Evolutionary conservation across 2,888 invertebrate genomes (phyloP).

Genomic region (Calameuta filiformis): DNA sequence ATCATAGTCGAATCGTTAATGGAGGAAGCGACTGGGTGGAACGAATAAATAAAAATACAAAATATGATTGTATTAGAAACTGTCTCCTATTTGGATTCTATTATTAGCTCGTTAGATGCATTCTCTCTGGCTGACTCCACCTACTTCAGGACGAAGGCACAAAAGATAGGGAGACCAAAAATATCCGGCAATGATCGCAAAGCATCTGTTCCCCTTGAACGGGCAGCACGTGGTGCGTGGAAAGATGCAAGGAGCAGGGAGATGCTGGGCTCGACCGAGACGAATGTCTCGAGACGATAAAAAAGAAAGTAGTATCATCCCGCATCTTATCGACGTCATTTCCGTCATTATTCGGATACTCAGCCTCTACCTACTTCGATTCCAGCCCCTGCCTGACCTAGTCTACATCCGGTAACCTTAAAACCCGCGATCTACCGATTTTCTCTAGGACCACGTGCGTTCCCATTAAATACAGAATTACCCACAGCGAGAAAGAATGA

Average conservation of each 20-base stretch:
- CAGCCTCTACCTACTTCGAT: neutral
- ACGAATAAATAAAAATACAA: neutral
- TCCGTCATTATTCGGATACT: neutral
- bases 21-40: neutral
- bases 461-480: neutral
- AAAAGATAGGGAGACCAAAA: constrained; percentile 22
- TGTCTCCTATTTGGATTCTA: neutral
- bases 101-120: constrained; percentile 2
- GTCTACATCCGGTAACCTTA: neutral
- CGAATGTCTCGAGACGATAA: neutral
- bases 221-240: constrained; percentile 24
- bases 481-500: too few species aligned
- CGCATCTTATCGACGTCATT: neutral
- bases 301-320: neutral
- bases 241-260: neutral
- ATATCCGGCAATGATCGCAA: constrained; percentile 29
- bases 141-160: neutral
- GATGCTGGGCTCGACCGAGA: neutral
- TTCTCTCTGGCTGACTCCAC: neutral
- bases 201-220: constrained; percentile 32
- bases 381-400: neutral
- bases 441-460: neutral
- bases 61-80: neutral
- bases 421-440: neutral
- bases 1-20: neutral